phyloP scores from a whole-genome alignment of 2,888 invertebrate genomes.

The Tridacna crocea region DNA sequence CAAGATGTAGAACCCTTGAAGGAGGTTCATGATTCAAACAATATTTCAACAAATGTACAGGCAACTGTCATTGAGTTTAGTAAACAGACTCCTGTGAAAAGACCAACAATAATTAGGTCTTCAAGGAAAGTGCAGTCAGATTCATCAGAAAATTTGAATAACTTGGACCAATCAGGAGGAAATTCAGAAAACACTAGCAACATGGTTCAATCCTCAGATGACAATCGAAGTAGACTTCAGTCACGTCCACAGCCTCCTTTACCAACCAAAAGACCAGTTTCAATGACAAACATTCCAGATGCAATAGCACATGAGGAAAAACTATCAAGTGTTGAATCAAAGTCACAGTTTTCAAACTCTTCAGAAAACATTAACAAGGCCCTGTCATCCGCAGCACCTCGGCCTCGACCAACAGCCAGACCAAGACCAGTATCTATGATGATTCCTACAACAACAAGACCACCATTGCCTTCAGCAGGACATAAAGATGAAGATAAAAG shows the following conservation, averaged over 20 bases:
- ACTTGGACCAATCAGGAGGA: conserved; percentile 6
- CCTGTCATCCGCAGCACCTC: conserved; percentile 35
- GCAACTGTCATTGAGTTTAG: background rate
- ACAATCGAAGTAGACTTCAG: conserved; percentile 28
- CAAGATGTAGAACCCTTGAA: background rate
- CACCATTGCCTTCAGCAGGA: conserved; percentile 35
- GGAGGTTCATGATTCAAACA: background rate
- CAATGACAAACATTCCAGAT: conserved; percentile 62
- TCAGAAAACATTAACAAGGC: conserved; percentile 20
- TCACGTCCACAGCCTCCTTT: conserved; percentile 52
- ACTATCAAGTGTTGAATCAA: background rate
- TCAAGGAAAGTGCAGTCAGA: conserved; percentile 38
- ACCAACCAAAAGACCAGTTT: conserved; percentile 64
- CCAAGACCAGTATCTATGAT: conserved; percentile 55
- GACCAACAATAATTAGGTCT: conserved; percentile 71
- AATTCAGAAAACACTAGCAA: background rate
- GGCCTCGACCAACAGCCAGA: conserved; percentile 59
- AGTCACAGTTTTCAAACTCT: conserved; percentile 13
- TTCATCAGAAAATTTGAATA: conserved; percentile 46
- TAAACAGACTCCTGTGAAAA: conserved; percentile 49
- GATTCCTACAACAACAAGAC: conserved; percentile 35
- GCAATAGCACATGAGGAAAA: conserved; percentile 39
- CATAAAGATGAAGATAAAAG: background rate
- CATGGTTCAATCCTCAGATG: conserved; percentile 28
- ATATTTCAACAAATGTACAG: background rate